These are phyloP conservation scores for Phymanthus crucifer DNA, from an alignment of 92 coral and sea anemone genomes.

Conservation along the genomic window DNA sequence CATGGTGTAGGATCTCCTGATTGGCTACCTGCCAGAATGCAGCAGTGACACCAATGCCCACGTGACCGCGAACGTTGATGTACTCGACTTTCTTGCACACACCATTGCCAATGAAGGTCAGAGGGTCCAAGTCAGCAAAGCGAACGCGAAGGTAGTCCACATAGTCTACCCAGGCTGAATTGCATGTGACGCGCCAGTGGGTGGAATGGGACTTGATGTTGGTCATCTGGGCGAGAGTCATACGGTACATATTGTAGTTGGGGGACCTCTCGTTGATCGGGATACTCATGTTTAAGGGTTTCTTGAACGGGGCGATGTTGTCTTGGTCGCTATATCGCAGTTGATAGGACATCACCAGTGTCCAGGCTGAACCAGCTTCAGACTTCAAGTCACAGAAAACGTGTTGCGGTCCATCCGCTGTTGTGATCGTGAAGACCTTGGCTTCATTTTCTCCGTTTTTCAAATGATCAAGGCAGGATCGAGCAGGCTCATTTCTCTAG, in stretches of 20 bases:
- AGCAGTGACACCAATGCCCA: conserved; percentile 20
- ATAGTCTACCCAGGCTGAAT: background rate
- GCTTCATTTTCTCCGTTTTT: background rate
- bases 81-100: conserved; percentile 49
- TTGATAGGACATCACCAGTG: conserved; percentile 9
- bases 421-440: background rate
- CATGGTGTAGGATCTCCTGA: background rate
- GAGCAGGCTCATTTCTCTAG: no score
- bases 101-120: conserved; percentile 1
- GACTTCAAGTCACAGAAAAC: background rate
- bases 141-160: conserved; percentile 18
- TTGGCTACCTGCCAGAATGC: background rate
- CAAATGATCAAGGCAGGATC: background rate
- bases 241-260: conserved; percentile 12
- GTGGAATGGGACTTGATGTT: conserved; percentile 22
- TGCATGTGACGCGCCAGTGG: conserved; percentile 30
- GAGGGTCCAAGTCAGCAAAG: background rate
- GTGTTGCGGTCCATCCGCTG: background rate
- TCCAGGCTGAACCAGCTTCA: conserved; percentile 26
- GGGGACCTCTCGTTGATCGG: conserved; percentile 7
- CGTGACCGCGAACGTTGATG: conserved; percentile 55
- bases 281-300: background rate
- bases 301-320: background rate
- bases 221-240: conserved; percentile 15
- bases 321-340: background rate